Percentiles rank a stretch among this genome's conserved stretches.
phyloP scores from a whole-genome alignment of 2,113 vertebrate genomes.

The Bettongia penicillata region DNA sequence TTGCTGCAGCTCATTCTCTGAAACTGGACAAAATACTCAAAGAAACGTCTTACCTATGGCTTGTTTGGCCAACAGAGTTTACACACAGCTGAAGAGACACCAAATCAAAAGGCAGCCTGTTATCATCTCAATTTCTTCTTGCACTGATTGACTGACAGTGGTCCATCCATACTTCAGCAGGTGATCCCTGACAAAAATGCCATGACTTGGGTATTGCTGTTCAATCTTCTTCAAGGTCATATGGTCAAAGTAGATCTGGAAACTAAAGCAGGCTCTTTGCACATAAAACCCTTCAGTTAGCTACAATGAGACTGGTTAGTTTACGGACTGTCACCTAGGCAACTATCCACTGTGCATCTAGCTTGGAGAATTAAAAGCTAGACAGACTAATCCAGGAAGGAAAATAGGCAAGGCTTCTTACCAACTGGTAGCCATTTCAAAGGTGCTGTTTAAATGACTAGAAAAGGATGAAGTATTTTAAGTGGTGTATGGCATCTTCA shows the following conservation, averaged over 20 bases:
- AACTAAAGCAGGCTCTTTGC: not conserved
- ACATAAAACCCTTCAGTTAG: conserved; percentile 44
- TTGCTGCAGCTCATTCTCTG: conserved; percentile 8
- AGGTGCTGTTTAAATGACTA: not conserved
- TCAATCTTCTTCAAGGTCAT: not conserved
- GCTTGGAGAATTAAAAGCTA: conserved; percentile 57
- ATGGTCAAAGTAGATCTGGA: not conserved
- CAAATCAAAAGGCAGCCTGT: not conserved
- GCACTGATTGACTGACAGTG: conserved; percentile 38
- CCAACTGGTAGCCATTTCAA: not conserved
- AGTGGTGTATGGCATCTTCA: not conserved
- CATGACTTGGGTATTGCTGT: not conserved
- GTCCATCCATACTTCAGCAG: conserved; percentile 32
- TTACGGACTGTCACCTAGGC: conserved; percentile 76
- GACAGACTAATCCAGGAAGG: conserved; percentile 37
- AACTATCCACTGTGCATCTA: conserved; percentile 63
- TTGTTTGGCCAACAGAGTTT: conserved; percentile 25
- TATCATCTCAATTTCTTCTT: conserved; percentile 39
- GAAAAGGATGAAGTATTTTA: conserved; percentile 8
- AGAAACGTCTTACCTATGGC: conserved; percentile 74
- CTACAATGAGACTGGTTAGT: conserved; percentile 70
- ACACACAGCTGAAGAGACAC: conserved; percentile 30
- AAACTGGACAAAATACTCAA: conserved; percentile 54
- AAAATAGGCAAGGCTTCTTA: conserved; percentile 47
- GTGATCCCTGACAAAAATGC: conserved; percentile 4